These are phyloP conservation scores for Sceloporus undulatus DNA, from an alignment of 2,113 vertebrate genomes.

Conservation along the genomic window DNA sequence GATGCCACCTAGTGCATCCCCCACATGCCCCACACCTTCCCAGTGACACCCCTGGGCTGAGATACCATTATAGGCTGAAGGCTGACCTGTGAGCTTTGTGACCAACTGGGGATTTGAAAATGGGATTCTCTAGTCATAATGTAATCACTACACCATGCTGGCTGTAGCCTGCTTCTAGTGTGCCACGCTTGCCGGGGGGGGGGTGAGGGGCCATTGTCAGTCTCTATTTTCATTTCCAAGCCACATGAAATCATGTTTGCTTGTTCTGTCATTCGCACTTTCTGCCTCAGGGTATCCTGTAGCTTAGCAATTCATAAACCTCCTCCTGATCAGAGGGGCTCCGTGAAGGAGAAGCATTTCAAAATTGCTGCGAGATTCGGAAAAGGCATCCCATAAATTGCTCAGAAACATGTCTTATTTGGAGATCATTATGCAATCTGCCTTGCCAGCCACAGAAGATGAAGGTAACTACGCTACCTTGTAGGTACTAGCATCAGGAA, in stretches of 20 bases:
- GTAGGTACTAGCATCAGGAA: background rate
- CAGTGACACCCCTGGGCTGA: background rate
- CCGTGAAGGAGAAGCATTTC: background rate
- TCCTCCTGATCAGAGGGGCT: background rate
- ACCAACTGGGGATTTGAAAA: too few relatives aligned
- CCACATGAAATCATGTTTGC: background rate
- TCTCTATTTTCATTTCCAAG: background rate
- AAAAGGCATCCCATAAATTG: background rate
- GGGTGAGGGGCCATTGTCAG: background rate
- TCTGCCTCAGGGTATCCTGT: background rate
- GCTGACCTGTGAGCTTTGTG: too few relatives aligned
- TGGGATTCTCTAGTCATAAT: too few relatives aligned
- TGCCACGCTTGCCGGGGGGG: background rate
- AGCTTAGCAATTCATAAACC: background rate
- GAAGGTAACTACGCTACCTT: background rate
- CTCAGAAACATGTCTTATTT: slow-evolving; percentile 12
- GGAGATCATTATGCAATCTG: background rate
- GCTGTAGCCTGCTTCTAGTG: too few relatives aligned
- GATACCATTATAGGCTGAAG: background rate
- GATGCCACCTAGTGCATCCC: too few relatives aligned
- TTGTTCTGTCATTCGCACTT: background rate
- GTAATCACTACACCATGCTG: too few relatives aligned
- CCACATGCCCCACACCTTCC: too few relatives aligned
- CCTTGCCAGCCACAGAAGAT: slow-evolving; percentile 1
- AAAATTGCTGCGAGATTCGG: background rate